phyloP scores from a whole-genome alignment of 35 echinoderm and acorn worm species.

The Heliocidaris tuberculata region DNA sequence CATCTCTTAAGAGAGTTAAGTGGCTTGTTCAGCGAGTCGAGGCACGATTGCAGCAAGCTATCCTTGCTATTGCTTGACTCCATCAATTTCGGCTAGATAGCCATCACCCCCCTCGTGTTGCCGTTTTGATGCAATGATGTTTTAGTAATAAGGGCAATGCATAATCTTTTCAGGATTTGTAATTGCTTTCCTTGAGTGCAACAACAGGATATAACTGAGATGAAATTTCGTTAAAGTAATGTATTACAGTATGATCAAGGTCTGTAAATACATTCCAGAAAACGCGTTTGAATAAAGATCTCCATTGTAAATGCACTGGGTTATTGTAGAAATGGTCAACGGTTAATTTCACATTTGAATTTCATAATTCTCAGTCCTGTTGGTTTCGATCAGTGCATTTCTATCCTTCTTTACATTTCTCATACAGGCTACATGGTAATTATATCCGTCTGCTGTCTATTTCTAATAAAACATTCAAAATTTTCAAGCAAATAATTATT shows the following conservation, averaged over 20 bases:
- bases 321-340: too few relatives aligned
- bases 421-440: not conserved
- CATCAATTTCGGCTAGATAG: not conserved
- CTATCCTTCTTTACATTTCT: too few relatives aligned
- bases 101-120: not conserved
- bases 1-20: not conserved
- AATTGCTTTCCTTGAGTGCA: not conserved
- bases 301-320: too few relatives aligned
- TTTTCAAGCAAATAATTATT: too few relatives aligned
- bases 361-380: too few relatives aligned
- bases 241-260: not conserved
- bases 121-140: not conserved
- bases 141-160: not conserved
- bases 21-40: slow-evolving; percentile 8
- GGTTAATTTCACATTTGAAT: too few relatives aligned
- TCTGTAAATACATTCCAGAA: not conserved
- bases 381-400: not conserved
- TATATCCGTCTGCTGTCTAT: not conserved
- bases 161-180: not conserved
- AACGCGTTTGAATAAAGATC: too few relatives aligned
- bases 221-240: not conserved
- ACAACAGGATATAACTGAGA: not conserved
- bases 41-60: not conserved
- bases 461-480: not conserved
- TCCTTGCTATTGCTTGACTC: not conserved